Evolutionary conservation across 2,888 invertebrate genomes (phyloP), one percentile per base, ranked within the genome.

Genomic region (Rhagonycha fulva): DNA sequence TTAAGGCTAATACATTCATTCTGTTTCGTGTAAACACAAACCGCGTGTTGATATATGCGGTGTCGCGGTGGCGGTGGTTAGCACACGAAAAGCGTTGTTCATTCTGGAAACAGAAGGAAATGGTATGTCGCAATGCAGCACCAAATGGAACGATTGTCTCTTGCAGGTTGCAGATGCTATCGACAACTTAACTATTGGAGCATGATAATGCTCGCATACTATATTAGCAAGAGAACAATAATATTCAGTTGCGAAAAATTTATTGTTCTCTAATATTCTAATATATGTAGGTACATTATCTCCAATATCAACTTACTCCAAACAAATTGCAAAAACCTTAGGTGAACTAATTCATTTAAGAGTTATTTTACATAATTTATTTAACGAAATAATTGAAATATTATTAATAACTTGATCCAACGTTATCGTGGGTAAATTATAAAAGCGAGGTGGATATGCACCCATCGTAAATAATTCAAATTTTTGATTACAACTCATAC

Each of bases 1-100:
- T 85, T 85, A 85, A 80, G 80, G 84, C 83, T 83, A 84, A 84
- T 84, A 82, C 84, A 83, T 84, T 84, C 82, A 80, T 83, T 84
- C 82, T 82, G 82, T 83, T 82, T 82, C 80, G 82, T 83, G 83
- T 83, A 81, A 81, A 83, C 83, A 84, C 82, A 79, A 81, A 83
- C 77, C 74, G 80, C 80, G 72, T 75, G 77, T 76, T 81, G 80
- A 81, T 81, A 77, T 81, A 80, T 80, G 79, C 71, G 73, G 76
- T 78, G 79, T 74, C 62, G 70, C 68, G 69, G 76, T 66, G 63
- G 76, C 75, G 76, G 77, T 68, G 71, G 73, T 77, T 77, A 76
- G 74, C 77, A 75, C 78, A 79, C 76, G 79, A 75, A 79, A 79
- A 75, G 74, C 75, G 78, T 71, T 78, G 72, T 75, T 76, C 74